A percentile compares a stretch with the other conserved stretches of the same genome.
phyloP scores from a whole-genome alignment of 1,140 invertebrate genomes.

The Ganaspis sp. region DNA sequence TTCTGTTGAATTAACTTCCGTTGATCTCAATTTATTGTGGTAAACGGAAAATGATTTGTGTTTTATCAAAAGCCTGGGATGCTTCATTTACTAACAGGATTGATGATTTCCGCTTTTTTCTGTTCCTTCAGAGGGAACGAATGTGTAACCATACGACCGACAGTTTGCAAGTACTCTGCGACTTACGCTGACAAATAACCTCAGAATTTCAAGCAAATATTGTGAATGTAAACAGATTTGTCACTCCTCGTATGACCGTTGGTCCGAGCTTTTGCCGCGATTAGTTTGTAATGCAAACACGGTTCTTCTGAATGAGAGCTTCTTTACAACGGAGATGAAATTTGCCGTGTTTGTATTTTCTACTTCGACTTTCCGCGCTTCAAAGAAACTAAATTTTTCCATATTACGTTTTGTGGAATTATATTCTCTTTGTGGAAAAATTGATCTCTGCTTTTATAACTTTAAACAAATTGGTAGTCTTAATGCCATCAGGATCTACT shows the following conservation, averaged over 20 bases:
- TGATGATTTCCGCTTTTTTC: too few relatives aligned
- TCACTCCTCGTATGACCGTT: constrained; percentile 54
- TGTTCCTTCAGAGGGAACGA: too few relatives aligned
- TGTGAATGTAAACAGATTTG: constrained; percentile 62
- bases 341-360: neutral
- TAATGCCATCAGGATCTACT: too few relatives aligned
- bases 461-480: too few relatives aligned
- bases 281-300: constrained; percentile 51
- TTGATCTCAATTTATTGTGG: too few relatives aligned
- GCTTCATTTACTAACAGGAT: too few relatives aligned
- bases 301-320: constrained; percentile 1
- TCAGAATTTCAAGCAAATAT: constrained; percentile 49
- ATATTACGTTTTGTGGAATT: too few relatives aligned
- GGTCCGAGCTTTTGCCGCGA: constrained; percentile 35
- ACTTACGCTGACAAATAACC: constrained; percentile 54
- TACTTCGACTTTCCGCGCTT: neutral
- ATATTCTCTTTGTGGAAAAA: neutral
- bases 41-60: too few relatives aligned
- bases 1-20: too few relatives aligned
- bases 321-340: neutral
- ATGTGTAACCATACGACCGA: neutral
- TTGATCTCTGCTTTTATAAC: too few relatives aligned
- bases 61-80: too few relatives aligned
- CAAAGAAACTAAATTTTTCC: constrained; percentile 36
- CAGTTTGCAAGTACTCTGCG: constrained; percentile 27